Percentiles rank a stretch among this genome's conserved stretches.
These are phyloP conservation scores for Drosophila persimilis DNA, from an alignment of 1,140 invertebrate genomes.

Conservation along the genomic window DNA sequence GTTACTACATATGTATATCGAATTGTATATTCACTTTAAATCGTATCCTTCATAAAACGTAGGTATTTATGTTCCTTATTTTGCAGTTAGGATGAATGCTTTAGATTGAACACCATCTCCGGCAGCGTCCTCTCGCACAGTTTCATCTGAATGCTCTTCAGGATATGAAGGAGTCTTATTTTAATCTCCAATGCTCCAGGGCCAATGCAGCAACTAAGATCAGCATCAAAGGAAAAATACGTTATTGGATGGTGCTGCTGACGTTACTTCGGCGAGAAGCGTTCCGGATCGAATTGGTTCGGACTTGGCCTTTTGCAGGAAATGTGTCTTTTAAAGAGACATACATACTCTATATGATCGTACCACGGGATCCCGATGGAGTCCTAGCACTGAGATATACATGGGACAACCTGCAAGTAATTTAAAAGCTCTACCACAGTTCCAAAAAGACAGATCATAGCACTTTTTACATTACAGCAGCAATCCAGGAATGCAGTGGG, in stretches of 20 bases:
- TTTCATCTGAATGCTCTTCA: constrained; percentile 83
- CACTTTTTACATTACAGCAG: constrained; percentile 60
- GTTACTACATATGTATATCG: too few relatives aligned
- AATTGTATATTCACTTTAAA: too few relatives aligned
- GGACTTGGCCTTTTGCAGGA: constrained; percentile 80
- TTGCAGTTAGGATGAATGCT: constrained; percentile 73
- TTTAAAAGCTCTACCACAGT: constrained; percentile 16
- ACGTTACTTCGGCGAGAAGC: constrained; percentile 83
- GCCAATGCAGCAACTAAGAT: constrained; percentile 84
- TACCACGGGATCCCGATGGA: constrained; percentile 68
- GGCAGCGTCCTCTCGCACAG: constrained; percentile 50
- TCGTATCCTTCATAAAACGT: constrained; percentile 41
- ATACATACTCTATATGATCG: too few relatives aligned
- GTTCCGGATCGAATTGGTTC: constrained; percentile 84
- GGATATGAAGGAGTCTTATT: constrained; percentile 85
- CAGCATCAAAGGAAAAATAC: constrained; percentile 83
- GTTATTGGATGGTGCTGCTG: constrained; percentile 2
- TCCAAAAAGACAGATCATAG: constrained; percentile 82
- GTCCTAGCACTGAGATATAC: constrained; percentile 70
- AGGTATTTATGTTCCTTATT: constrained; percentile 66
- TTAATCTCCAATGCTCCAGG: constrained; percentile 86
- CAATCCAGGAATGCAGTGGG: constrained; percentile 85
- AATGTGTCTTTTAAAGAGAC: not conserved
- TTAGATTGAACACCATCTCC: constrained; percentile 83
- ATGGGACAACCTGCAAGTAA: constrained; percentile 63